Evolutionary conservation across 2,888 invertebrate genomes (phyloP), one percentile per base, ranked within the genome.

Genomic region (Lepas anatifera): DNA sequence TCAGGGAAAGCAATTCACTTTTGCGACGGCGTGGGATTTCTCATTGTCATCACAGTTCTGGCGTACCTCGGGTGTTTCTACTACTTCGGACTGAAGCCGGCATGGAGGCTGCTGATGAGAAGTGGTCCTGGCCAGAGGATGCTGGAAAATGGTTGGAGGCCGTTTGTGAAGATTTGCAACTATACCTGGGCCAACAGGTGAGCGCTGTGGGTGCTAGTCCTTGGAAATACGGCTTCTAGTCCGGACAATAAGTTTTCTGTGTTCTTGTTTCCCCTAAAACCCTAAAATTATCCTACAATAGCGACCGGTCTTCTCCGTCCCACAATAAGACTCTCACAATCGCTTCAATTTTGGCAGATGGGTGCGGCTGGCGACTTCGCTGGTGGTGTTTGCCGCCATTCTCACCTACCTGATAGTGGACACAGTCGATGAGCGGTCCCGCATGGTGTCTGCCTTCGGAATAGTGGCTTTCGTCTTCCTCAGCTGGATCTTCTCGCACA

Each of bases 11-110:
- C 18, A 29, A 58, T 58, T 35, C 71, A 76, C 43, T 80, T 77
- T 76, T 90, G 91, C 76, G 77, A 84, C 68, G 90, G 90, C 0
- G 87, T 88, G 74, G 90, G 90, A 52, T 85, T 90, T 78, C 80
- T 91, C 0, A 80, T 89, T 39, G 81, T 90, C 0, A 76, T 90
- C 0, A 79, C 86, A 1, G 78, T 80, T 25, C 81, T 88, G 37
- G 77, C 84, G 4, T 88, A 88, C 74, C 81, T 85, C 74, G 84
- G 85, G 68, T 70, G 90, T 0, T 77, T 87, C 37, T 90, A 90
- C 78, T 87, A 84, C 75, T 76, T 81, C 67, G 77, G 88, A 25
- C 35, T 64, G 37, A 35, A 35, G 64, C 64, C 64, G 18, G 3
- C 3, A 1, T 32, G 41, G 41, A 2, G 41, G 16, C 10, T 10